Conservation (phyloP, 2,888 invertebrate species). For the Andrena praecox region DNA sequence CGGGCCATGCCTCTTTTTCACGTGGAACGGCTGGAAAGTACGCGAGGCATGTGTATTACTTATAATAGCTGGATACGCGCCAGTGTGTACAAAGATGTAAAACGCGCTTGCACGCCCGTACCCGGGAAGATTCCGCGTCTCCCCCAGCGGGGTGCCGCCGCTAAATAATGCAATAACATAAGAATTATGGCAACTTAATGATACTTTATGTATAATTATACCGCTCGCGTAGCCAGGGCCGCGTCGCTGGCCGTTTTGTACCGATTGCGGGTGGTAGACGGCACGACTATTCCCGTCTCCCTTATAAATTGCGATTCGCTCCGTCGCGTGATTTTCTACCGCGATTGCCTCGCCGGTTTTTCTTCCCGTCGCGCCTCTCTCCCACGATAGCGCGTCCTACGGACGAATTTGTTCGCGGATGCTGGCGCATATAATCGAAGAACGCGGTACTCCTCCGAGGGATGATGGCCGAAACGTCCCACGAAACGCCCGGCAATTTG, state of each 20-base stretch:
- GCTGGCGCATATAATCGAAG: not conserved
- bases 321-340: conserved; percentile 48
- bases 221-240: conserved; percentile 60
- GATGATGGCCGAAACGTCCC: not conserved
- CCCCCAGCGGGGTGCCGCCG: conserved; percentile 78
- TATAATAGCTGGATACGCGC: conserved; percentile 60
- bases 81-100: conserved; percentile 62
- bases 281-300: conserved; percentile 42
- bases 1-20: conserved; percentile 55
- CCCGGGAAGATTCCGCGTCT: conserved; percentile 76
- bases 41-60: conserved; percentile 61
- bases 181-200: conserved; percentile 84
- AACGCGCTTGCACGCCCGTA: conserved; percentile 63
- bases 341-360: conserved; percentile 9
- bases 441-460: not conserved
- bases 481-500: not conserved
- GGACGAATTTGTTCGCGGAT: not conserved
- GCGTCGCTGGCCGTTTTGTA: conserved; percentile 41
- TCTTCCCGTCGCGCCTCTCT: too few relatives aligned
- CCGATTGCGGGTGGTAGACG: conserved; percentile 57
- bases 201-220: conserved; percentile 84
- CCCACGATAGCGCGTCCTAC: not conserved
- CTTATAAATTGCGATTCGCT: conserved; percentile 57
- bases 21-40: conserved; percentile 54
- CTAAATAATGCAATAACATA: conserved; percentile 84